Percentiles rank a stretch among this genome's conserved stretches.
phyloP scores from a whole-genome alignment of 2,797 vertebrate species.

The Scyliorhinus canicula region DNA sequence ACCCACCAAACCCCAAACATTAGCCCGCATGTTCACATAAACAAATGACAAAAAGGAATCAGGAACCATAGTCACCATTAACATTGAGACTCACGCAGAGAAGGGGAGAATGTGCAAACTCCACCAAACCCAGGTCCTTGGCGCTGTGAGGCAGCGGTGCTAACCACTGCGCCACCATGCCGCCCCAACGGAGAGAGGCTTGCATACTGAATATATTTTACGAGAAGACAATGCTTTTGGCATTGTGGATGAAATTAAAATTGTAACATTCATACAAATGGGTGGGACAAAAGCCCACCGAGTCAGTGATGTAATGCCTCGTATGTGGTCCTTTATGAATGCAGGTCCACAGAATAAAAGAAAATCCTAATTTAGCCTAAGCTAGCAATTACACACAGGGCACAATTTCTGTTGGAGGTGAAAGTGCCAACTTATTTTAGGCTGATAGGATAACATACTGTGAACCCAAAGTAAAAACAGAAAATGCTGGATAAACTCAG shows the following conservation, averaged over 20 bases:
- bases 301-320: neutral
- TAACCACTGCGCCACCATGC: too few relatives aligned
- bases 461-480: too few relatives aligned
- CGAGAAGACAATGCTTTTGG: neutral
- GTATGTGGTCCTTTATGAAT: neutral
- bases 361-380: neutral
- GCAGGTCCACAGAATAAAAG: neutral
- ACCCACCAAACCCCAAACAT: too few relatives aligned
- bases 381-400: neutral
- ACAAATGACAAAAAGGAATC: too few relatives aligned
- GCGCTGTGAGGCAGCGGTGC: too few relatives aligned
- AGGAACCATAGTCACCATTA: too few relatives aligned
- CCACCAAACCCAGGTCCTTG: too few relatives aligned
- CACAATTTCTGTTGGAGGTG: neutral
- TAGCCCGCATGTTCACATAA: too few relatives aligned
- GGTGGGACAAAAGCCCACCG: neutral
- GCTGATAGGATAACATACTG: neutral
- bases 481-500: too few relatives aligned
- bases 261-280: neutral
- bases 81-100: too few relatives aligned
- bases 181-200: neutral
- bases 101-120: too few relatives aligned
- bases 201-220: neutral
- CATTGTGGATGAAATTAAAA: neutral
- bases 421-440: neutral